phyloP scores from a whole-genome alignment of 2,113 vertebrate genomes.

The Ptilonorhynchus violaceus region DNA sequence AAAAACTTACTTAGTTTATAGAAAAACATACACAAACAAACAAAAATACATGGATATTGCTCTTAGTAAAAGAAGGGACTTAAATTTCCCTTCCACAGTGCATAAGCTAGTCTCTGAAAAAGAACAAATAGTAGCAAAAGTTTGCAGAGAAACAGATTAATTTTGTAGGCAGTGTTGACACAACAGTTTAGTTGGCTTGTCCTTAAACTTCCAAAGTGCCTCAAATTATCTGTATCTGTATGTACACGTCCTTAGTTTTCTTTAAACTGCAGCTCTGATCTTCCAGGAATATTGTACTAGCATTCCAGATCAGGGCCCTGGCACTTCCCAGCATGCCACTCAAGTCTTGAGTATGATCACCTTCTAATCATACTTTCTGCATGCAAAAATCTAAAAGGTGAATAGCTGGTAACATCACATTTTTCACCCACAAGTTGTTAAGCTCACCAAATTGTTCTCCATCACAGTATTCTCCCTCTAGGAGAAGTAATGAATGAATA shows the following conservation, averaged over 20 bases:
- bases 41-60: not conserved
- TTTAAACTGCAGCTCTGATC: conserved; percentile 35
- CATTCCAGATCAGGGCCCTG: conserved; percentile 13
- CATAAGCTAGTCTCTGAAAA: not conserved
- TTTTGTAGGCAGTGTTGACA: conserved; percentile 34
- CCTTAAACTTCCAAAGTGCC: conserved; percentile 24
- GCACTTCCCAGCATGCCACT: not conserved
- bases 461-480: not conserved
- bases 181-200: conserved; percentile 6
- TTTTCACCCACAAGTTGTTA: not conserved
- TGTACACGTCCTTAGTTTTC: not conserved
- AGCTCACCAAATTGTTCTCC: not conserved
- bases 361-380: not conserved
- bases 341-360: not conserved
- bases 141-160: not conserved
- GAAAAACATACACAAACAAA: not conserved
- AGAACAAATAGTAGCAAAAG: not conserved
- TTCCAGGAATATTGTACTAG: conserved; percentile 37
- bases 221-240: conserved; percentile 30
- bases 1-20: not conserved
- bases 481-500: not conserved
- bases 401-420: not conserved
- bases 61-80: not conserved
- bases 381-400: not conserved
- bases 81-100: not conserved